Base-by-base conservation (phyloP, 2,888 invertebrate species). In the Sicus ferrugineus region DNA sequence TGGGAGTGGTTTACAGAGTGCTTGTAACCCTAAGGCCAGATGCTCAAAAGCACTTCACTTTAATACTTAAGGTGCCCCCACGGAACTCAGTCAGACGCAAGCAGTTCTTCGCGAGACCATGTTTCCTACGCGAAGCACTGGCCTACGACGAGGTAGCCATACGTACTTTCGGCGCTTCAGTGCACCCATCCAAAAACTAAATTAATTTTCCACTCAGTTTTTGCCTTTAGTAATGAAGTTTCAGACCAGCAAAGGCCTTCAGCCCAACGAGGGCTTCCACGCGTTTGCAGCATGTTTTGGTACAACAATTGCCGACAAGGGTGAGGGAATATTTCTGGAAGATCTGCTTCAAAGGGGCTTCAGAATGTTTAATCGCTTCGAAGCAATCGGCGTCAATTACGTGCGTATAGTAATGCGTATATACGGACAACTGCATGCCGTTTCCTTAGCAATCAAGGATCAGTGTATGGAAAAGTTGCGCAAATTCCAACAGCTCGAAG, bases 381-480 rank as follows among this genome's bases (percentile, higher is more conserved):
- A 82, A 31, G 82, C 83, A 0, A 72, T 87, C 1, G 78, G 83
- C 7, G 69, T 80, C 5, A 82, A 86, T 4, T 81, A 84, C 73
- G 83, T 85, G 2, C 79, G 80, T 21, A 73, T 80, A 14, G 83
- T 86, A 3, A 81, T 88, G 71, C 79, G 82, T 66, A 80, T 83
- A 6, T 81, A 87, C 50, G 88, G 85, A 11, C 87, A 86, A 54
- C 83, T 87, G 62, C 88, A 88, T 74, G 88, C 87, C 0, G 77
- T 87, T 4, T 87, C 87, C 2, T 78, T 87, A 67, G 86, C 86
- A 0, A 76, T 78, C 5, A 82, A 83, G 70, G 77, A 79, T 52
- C 79, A 81, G 70, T 71, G 73, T 3, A 77, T 79, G 0, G 78
- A 79, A 3, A 70, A 72, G 19, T 62, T 83, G 19, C 52, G 67